A percentile compares a stretch with the other conserved stretches of the same genome.
These are phyloP conservation scores for Hoplodrina ambigua DNA, from an alignment of 2,888 invertebrate species.

Conservation along the genomic window DNA sequence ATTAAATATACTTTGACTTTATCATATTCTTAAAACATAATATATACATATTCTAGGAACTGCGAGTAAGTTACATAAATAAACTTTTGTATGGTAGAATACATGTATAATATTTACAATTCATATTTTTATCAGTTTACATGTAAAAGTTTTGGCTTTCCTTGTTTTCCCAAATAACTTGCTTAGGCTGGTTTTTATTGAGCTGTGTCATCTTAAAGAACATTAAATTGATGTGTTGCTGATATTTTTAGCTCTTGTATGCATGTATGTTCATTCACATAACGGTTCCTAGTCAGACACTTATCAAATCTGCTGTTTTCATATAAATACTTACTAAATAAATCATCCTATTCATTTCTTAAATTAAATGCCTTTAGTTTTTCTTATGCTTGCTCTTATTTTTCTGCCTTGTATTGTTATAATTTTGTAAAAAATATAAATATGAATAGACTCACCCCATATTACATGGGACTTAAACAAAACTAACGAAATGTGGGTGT, in stretches of 20 bases:
- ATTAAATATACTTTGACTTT: conserved; percentile 5
- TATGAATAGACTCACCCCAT: too few species aligned
- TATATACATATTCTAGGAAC: conserved; percentile 3
- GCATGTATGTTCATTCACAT: conserved; percentile 10
- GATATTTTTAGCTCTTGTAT: conserved; percentile 17
- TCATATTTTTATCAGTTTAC: neutral
- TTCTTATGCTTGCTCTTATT: too few species aligned
- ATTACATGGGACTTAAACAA: too few species aligned
- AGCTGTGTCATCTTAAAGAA: neutral
- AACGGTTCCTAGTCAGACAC: neutral
- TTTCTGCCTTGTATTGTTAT: too few species aligned
- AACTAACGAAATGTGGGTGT: too few species aligned
- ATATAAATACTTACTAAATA: neutral
- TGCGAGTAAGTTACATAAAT: conserved; percentile 6
- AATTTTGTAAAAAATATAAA: too few species aligned
- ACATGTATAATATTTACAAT: neutral
- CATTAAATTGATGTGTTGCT: conserved; percentile 2
- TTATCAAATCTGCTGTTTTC: conserved; percentile 6
- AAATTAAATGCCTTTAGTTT: neutral
- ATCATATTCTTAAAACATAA: conserved; percentile 3
- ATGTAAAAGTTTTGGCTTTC: conserved; percentile 1
- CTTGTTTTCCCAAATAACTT: neutral
- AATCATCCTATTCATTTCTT: neutral
- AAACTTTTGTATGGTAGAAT: too few species aligned
- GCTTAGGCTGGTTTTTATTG: neutral